phyloP scores from a whole-genome alignment of 2,113 vertebrate species.

The Tiliqua scincoides region DNA sequence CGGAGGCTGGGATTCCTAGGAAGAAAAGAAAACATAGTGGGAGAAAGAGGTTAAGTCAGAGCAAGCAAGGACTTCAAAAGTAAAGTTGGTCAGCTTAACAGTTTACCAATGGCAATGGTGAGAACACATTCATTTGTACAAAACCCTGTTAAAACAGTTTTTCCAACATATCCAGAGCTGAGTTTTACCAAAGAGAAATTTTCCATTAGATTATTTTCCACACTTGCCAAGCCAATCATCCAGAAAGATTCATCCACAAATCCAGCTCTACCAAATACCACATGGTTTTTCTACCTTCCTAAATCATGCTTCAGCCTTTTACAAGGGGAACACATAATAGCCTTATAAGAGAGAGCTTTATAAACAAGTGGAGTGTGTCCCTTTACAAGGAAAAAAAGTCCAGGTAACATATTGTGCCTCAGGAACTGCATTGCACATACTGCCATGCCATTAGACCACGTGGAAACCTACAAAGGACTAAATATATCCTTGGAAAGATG shows the following conservation, averaged over 20 bases:
- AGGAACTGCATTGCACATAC: slow-evolving; percentile 55
- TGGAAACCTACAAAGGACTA: slow-evolving; percentile 55
- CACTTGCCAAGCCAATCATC: slow-evolving; percentile 28
- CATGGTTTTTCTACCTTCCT: slow-evolving; percentile 50
- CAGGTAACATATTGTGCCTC: slow-evolving; percentile 60
- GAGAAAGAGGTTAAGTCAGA: slow-evolving; percentile 63
- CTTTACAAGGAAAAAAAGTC: slow-evolving; percentile 65
- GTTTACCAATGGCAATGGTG: slow-evolving; percentile 53
- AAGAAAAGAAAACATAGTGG: slow-evolving; percentile 56
- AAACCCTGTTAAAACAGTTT: slow-evolving; percentile 43
- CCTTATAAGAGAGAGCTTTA: slow-evolving; percentile 87
- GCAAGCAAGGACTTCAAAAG: slow-evolving; percentile 27
- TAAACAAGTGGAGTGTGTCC: slow-evolving; percentile 84
- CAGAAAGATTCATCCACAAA: slow-evolving; percentile 20
- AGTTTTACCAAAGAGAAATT: slow-evolving; percentile 30
- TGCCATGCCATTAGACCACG: slow-evolving; percentile 54
- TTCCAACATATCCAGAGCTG: slow-evolving; percentile 24
- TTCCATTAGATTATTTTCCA: slow-evolving; percentile 25
- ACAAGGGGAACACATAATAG: slow-evolving; percentile 61
- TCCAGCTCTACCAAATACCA: slow-evolving; percentile 33
- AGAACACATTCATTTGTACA: slow-evolving; percentile 60
- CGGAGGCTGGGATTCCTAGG: slow-evolving; percentile 91
- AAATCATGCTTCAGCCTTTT: slow-evolving; percentile 59
- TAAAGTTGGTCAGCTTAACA: slow-evolving; percentile 54
- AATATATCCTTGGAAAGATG: slow-evolving; percentile 40